These are phyloP conservation scores for Drosophila leontia DNA, from an alignment of 1,140 invertebrate genomes.

Conservation along the genomic window DNA sequence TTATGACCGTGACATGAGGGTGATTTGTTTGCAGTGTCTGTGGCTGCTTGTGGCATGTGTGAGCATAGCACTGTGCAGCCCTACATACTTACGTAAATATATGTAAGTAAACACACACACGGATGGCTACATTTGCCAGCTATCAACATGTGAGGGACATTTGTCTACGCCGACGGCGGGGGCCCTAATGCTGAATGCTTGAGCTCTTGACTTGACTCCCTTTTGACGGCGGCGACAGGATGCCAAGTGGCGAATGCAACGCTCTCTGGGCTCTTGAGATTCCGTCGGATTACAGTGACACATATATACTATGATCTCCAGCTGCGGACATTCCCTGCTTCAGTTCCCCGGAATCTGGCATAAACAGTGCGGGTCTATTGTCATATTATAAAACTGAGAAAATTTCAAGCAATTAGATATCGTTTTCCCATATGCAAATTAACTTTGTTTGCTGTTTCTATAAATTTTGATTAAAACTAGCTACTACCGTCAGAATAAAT, in stretches of 20 bases:
- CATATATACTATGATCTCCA: constrained; percentile 21
- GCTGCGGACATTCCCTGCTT: constrained; percentile 15
- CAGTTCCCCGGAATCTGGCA: neutral
- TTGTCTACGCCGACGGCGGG: constrained; percentile 19
- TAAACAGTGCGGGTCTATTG: constrained; percentile 15
- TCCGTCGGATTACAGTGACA: constrained; percentile 27
- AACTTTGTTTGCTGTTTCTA: neutral
- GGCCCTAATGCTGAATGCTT: constrained; percentile 29
- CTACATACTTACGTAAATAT: constrained; percentile 3
- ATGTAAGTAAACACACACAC: neutral
- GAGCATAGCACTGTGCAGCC: constrained; percentile 4
- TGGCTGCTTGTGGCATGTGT: constrained; percentile 15
- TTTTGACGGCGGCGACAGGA: constrained; percentile 36
- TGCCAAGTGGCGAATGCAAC: constrained; percentile 49
- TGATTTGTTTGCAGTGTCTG: constrained; percentile 28
- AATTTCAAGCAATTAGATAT: constrained; percentile 12
- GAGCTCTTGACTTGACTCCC: constrained; percentile 48
- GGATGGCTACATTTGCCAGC: constrained; percentile 18
- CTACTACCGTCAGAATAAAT: neutral
- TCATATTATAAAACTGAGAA: constrained; percentile 6
- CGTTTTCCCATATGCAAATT: constrained; percentile 9
- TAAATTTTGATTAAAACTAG: neutral
- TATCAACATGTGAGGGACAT: constrained; percentile 42
- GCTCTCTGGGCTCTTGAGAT: constrained; percentile 28
- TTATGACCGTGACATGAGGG: neutral